Base-by-base conservation (phyloP, 2,888 invertebrate species). In the Amphimallon solstitiale region DNA sequence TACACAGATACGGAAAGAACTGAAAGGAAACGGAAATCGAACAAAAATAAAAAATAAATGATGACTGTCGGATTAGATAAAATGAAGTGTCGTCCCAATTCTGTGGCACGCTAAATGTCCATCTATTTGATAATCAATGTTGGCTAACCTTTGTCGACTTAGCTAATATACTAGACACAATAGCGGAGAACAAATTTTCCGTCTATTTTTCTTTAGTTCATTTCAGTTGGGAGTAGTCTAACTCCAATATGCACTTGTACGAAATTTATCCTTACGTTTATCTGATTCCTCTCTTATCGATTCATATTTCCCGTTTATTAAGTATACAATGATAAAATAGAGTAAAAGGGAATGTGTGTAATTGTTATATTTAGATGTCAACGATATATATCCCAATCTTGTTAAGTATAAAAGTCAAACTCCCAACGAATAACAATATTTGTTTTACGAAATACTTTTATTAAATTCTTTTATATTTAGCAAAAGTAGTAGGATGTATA, bases 101-200 rank as follows among this genome's bases (percentile, higher is more conserved):
- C 40, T 14, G 23, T 19, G 9, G 49, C 64, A 64, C 64, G 64
- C 64, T 64, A 64, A 56, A 54, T 56, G 54, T 64, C 64, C 46
- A 64, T 64, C 64, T 64, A 37, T 52, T 46, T 54, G 52, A 64
- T 64, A 64, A 38, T 43, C 64, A 54, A 64, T 56, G 54, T 54
- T 54, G 56, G 54, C 64, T 38, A 29, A 40, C 35, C 56, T 54
- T 54, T 56, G 34, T 64, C 62, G 48, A n/a, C 49, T 49, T 40
- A 19, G 37, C 48, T 62, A 62, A 62, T 62, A 62, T 40, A 62
- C 62, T 37, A 23, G 49, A 51, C 62, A 62, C 62, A 62, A 62
- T 62, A 62, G 56, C 40, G 56, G 40, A 21, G 56, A 40, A 40
- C 56, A 56, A 56, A 40, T 56, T 56, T 56, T 56, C 56, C 56